Percentiles rank a stretch among this genome's conserved stretches.
Evolutionary conservation across 1,140 invertebrate species (phyloP).

Genomic region (Geopemphigus sp.): DNA sequence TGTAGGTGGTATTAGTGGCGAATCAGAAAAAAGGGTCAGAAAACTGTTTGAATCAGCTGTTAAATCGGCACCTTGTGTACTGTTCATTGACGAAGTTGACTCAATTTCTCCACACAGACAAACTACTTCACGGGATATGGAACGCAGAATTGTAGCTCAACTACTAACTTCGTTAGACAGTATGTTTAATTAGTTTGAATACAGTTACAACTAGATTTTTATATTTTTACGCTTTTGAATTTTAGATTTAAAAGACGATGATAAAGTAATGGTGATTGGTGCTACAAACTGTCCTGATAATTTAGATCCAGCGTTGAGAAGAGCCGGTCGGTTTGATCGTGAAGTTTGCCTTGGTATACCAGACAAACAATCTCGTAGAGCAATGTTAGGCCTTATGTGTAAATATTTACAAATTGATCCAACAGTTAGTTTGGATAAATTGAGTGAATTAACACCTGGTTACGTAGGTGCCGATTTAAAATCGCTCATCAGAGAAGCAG

Average conservation of each 20-base stretch:
- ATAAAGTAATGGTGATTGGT: slow-evolving; percentile 80
- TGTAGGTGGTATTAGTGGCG: slow-evolving; percentile 91
- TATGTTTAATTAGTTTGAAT: slow-evolving; percentile 53
- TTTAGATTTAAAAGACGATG: slow-evolving; percentile 62
- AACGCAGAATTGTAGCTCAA: slow-evolving; percentile 90
- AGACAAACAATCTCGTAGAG: slow-evolving; percentile 72
- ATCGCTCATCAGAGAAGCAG: slow-evolving; percentile 81
- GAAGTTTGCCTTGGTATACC: slow-evolving; percentile 94
- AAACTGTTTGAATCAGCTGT: slow-evolving; percentile 85
- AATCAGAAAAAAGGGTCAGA: slow-evolving; percentile 89
- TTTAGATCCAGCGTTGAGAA: slow-evolving; percentile 86
- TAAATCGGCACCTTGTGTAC: slow-evolving; percentile 71
- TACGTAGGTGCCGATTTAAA: slow-evolving; percentile 94
- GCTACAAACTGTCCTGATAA: slow-evolving; percentile 92
- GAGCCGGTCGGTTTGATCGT: slow-evolving; percentile 88
- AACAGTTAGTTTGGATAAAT: slow-evolving; percentile 67
- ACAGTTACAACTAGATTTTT: background rate
- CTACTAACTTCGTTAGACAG: slow-evolving; percentile 84
- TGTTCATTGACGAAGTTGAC: slow-evolving; percentile 96
- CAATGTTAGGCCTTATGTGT: slow-evolving; percentile 73
- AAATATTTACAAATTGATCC: slow-evolving; percentile 66
- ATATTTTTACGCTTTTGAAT: slow-evolving; percentile 13
- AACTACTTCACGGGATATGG: slow-evolving; percentile 90
- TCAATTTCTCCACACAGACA: slow-evolving; percentile 82
- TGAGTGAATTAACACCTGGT: slow-evolving; percentile 88